Evolutionary conservation across 1,140 invertebrate genomes (phyloP).

Genomic region (Samia ricini): DNA sequence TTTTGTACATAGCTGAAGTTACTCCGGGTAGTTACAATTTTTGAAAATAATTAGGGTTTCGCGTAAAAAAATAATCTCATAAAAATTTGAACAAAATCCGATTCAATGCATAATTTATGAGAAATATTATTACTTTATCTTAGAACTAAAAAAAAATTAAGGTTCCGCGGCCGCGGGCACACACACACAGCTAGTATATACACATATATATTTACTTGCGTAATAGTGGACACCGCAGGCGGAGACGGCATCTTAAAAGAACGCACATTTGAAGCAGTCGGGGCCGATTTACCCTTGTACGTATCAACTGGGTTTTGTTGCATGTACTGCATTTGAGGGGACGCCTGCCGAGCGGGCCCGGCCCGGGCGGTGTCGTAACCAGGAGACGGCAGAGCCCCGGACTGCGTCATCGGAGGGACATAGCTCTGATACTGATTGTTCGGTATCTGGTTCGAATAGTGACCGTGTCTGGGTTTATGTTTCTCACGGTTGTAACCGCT

Average conservation of each 20-base stretch:
- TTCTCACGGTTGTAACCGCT: slow-evolving; percentile 53
- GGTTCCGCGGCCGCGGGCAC: no score
- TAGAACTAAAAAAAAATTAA: no score
- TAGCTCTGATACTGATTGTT: slow-evolving; percentile 53
- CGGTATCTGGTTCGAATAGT: slow-evolving; percentile 42
- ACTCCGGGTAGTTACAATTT: no score
- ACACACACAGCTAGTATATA: no score
- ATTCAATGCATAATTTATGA: no score
- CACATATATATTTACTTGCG: slow-evolving; percentile 51
- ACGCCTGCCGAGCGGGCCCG: slow-evolving; percentile 27
- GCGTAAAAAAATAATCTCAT: no score
- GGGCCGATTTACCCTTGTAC: slow-evolving; percentile 44
- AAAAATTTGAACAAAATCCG: no score
- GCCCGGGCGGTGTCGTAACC: slow-evolving; percentile 34
- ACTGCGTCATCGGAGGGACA: slow-evolving; percentile 33
- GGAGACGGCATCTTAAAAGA: slow-evolving; percentile 68
- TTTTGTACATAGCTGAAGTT: no score
- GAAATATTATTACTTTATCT: no score
- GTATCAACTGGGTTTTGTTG: slow-evolving; percentile 44
- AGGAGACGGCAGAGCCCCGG: slow-evolving; percentile 22
- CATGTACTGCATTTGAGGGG: slow-evolving; percentile 54
- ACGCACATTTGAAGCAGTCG: slow-evolving; percentile 31
- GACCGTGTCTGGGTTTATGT: slow-evolving; percentile 43
- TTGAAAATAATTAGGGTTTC: no score
- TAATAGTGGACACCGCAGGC: slow-evolving; percentile 40